A percentile compares a stretch with the other conserved stretches of the same genome.
Evolutionary conservation across 2,797 vertebrate species (phyloP).

Genomic region (Schizopygopsis malacanthus): DNA sequence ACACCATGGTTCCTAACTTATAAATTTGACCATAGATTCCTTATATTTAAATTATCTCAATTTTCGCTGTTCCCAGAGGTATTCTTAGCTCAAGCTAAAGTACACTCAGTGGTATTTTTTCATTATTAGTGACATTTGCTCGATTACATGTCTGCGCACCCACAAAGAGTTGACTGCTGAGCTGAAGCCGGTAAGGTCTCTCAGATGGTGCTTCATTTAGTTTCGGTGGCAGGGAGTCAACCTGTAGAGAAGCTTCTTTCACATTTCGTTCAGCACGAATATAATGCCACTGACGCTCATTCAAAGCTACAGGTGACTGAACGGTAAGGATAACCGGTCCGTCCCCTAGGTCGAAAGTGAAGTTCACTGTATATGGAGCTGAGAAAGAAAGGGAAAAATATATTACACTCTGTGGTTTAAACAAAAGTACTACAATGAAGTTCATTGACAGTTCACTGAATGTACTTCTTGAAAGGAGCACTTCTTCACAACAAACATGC

Average conservation of each 20-base stretch:
- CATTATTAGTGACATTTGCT: constrained; percentile 2
- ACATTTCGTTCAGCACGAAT: constrained; percentile 87
- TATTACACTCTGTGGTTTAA: neutral
- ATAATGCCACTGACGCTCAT: constrained; percentile 92
- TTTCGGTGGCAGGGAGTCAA: constrained; percentile 83
- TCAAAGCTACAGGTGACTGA: constrained; percentile 77
- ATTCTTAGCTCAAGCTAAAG: constrained; percentile 20
- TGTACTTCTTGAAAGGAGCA: neutral
- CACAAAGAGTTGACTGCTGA: constrained; percentile 92
- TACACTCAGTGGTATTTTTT: neutral
- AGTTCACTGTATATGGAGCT: constrained; percentile 86
- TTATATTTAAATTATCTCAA: neutral
- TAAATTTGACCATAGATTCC: neutral
- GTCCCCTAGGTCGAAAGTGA: constrained; percentile 90
- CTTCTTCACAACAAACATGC: neutral
- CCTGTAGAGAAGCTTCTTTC: constrained; percentile 83
- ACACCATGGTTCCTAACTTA: neutral
- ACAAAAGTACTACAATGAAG: neutral
- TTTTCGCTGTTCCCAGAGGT: neutral
- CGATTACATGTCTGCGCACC: constrained; percentile 74
- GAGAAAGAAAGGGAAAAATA: neutral
- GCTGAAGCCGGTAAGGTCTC: constrained; percentile 87
- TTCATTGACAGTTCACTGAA: neutral
- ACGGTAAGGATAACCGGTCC: constrained; percentile 82
- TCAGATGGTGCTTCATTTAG: constrained; percentile 78